Conservation (phyloP, 2,113 vertebrate genomes). For the Edolisoma coerulescens region DNA sequence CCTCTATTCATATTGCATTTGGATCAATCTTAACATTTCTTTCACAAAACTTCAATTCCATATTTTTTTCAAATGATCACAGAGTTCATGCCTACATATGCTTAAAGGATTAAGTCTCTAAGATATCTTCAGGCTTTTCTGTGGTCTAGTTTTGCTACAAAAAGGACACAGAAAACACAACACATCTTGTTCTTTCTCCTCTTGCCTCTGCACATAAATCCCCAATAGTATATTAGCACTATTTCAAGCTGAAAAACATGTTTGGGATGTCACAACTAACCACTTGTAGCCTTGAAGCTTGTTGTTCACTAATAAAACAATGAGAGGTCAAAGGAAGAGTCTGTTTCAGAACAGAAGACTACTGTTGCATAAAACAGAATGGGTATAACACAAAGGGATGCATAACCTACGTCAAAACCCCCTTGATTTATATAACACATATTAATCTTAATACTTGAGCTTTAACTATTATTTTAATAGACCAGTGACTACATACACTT, state of each 20-base stretch:
- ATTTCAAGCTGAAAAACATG: not conserved
- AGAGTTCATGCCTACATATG: not conserved
- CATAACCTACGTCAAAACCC: fast-evolving
- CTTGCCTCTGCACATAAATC: not conserved
- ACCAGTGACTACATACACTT: not conserved
- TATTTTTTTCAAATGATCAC: not conserved
- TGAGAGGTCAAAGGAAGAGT: not conserved
- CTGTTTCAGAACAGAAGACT: not conserved
- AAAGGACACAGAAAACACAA: not conserved
- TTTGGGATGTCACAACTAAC: not conserved
- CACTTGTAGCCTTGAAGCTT: not conserved
- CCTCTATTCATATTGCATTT: not conserved
- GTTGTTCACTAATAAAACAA: not conserved
- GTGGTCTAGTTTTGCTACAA: not conserved
- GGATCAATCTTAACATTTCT: not conserved
- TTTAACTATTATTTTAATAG: not conserved
- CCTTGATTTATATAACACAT: not conserved
- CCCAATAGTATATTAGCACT: not conserved
- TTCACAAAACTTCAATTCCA: not conserved
- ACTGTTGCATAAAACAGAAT: not conserved
- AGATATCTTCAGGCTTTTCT: not conserved
- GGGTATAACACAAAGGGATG: not conserved
- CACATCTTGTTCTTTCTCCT: not conserved
- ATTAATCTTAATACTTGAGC: not conserved
- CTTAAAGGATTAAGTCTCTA: not conserved